Evolutionary conservation across 2,113 vertebrate species (phyloP).

Genomic region (Puma concolor): DNA sequence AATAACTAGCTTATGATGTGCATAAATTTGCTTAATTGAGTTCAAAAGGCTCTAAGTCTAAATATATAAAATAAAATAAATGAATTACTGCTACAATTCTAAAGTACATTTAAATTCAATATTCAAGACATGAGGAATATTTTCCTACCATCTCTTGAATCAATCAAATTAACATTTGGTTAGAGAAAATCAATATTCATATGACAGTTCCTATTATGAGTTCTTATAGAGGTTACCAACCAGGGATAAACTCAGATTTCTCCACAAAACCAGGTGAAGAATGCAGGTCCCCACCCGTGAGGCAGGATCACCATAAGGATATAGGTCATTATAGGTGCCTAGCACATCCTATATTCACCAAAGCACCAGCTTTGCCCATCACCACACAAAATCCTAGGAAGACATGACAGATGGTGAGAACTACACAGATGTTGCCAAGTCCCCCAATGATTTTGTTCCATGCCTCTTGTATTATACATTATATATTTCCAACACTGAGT

Average conservation of each 20-base stretch:
- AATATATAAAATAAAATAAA: conserved; percentile 38
- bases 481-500: not conserved
- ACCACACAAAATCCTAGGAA: not conserved
- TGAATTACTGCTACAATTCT: conserved; percentile 2
- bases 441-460: not conserved
- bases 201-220: not conserved
- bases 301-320: not conserved
- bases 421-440: not conserved
- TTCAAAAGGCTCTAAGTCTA: conserved; percentile 60
- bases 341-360: not conserved
- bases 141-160: conserved; percentile 6
- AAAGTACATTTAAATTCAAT: conserved; percentile 11
- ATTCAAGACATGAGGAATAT: not conserved
- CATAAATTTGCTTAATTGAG: conserved; percentile 61
- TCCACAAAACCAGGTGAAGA: not conserved
- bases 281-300: not conserved
- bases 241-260: not conserved
- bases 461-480: not conserved
- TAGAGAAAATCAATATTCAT: conserved; percentile 22
- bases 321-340: not conserved
- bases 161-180: not conserved
- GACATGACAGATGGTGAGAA: not conserved
- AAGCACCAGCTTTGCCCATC: not conserved
- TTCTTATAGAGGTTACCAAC: conserved; percentile 18
- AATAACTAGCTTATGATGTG: conserved; percentile 42